Base-by-base conservation (phyloP, 64 coral and sea anemone genomes). In the Astreopora myriophthalma region DNA sequence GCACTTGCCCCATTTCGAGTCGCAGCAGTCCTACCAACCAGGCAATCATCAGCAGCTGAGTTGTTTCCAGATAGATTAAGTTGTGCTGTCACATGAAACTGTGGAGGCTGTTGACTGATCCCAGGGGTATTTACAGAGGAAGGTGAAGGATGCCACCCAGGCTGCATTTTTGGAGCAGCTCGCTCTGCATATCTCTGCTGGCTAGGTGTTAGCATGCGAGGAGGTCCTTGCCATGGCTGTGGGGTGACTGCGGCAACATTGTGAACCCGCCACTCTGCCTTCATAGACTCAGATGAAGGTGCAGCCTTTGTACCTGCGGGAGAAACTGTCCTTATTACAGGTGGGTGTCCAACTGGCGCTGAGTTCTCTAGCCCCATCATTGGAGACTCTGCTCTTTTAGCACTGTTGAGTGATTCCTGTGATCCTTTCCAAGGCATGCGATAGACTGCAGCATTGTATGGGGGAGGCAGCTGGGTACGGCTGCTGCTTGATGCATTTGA, bases 21-120 rank as follows among this genome's bases (percentile, higher is more conserved):
- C 66, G 5, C 34, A 94, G 48, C 61, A 48, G 27, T 57, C 28
- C 40, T 74, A 1, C 78, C 75, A 17, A 39, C 72, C 64, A 73
- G 75, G 20, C 49, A 69, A 12, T 86, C 76, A 8, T 73, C 61
- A 37, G 30, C 51, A 57, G 65, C 71, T 35, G 87, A 35, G 31
- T 63, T 65, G 57, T 65, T 83, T 39, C 79, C 55, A 83, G 79
- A 84, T 28, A 95, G 79, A 30, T 72, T 96, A 73, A 96, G 87
- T 60, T 92, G 88, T 64, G 92, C 95, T n/a, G 91, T 97, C 12
- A 97, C 95, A 69, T 97, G 95, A 69, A 97, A 97, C 51, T 97
- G 95, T 32, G 94, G 94, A 34, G 80, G 82, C 1, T 72, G 93
- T 35, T 52, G 85, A 75, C 72, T 84, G 37, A 46, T 14, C 55